Conservation (phyloP, 2,888 invertebrate genomes). For the Julus scanicus region DNA sequence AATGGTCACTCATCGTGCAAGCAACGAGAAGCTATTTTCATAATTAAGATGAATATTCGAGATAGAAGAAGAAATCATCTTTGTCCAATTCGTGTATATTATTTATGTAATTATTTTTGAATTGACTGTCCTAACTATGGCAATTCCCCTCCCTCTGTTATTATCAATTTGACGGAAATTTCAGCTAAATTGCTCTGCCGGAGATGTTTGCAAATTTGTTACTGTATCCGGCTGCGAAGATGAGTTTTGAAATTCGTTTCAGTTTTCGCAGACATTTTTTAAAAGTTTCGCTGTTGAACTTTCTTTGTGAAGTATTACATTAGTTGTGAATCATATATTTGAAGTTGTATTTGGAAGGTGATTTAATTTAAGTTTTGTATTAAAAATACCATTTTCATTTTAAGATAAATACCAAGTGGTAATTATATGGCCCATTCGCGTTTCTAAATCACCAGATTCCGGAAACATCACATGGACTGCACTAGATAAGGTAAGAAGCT, state of each 20-base stretch:
- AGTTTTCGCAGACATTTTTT: background rate
- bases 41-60: slow-evolving; percentile 2
- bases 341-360: slow-evolving; percentile 33
- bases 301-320: slow-evolving; percentile 33
- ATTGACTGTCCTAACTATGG: background rate
- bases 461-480: background rate
- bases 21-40: background rate
- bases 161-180: slow-evolving; percentile 6
- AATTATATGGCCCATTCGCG: background rate
- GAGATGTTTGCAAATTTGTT: background rate
- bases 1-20: slow-evolving; percentile 25
- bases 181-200: background rate
- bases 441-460: background rate
- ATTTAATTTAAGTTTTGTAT: slow-evolving; percentile 33
- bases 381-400: slow-evolving; percentile 31
- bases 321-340: slow-evolving; percentile 33
- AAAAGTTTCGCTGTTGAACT: slow-evolving; percentile 6
- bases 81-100: slow-evolving; percentile 2
- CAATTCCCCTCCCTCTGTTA: background rate
- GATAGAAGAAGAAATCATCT: background rate
- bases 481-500: background rate
- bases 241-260: background rate
- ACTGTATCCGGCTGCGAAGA: background rate
- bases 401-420: background rate
- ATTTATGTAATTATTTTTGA: slow-evolving; percentile 20